These are phyloP conservation scores for Achroia grisella DNA, from an alignment of 1,140 invertebrate genomes.

Conservation along the genomic window DNA sequence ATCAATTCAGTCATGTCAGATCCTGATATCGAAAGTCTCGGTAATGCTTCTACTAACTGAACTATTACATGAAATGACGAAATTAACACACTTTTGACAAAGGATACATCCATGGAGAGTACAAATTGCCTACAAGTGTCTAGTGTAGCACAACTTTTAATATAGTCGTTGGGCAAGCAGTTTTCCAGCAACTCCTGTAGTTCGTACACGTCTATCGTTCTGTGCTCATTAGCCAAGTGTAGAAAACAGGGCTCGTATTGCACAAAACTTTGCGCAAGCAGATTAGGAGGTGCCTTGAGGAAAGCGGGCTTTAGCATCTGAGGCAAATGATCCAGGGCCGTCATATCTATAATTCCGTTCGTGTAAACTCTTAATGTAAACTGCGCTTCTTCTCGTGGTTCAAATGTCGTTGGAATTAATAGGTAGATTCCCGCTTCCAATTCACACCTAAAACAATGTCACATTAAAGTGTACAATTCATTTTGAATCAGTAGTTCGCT, in stretches of 20 bases:
- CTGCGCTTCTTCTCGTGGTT: conserved; percentile 90
- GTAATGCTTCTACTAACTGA: no score
- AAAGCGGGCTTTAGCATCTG: conserved; percentile 82
- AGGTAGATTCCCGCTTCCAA: conserved; percentile 90
- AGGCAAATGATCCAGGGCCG: conserved; percentile 85
- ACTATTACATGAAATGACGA: no score
- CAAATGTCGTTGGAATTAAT: conserved; percentile 92
- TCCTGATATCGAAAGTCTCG: no score
- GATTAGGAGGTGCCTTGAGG: conserved; percentile 79
- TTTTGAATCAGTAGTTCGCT: not conserved
- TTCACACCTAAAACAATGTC: conserved; percentile 76
- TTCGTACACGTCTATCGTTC: conserved; percentile 93
- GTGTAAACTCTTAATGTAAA: conserved; percentile 90
- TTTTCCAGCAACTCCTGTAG: conserved; percentile 93
- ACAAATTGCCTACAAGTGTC: conserved; percentile 94
- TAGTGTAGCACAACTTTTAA: conserved; percentile 93
- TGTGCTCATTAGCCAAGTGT: conserved; percentile 90
- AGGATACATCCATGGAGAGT: conserved; percentile 87
- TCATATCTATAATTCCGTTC: conserved; percentile 86
- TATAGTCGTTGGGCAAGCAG: conserved; percentile 95
- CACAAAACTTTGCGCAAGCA: conserved; percentile 83
- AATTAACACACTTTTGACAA: no score
- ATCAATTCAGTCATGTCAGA: no score
- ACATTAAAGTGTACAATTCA: not conserved
- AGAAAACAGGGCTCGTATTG: conserved; percentile 94